Percentiles rank a stretch among this genome's conserved stretches.
Evolutionary conservation across 2,797 vertebrate genomes (phyloP).

Genomic region (Sorex maritimensis): DNA sequence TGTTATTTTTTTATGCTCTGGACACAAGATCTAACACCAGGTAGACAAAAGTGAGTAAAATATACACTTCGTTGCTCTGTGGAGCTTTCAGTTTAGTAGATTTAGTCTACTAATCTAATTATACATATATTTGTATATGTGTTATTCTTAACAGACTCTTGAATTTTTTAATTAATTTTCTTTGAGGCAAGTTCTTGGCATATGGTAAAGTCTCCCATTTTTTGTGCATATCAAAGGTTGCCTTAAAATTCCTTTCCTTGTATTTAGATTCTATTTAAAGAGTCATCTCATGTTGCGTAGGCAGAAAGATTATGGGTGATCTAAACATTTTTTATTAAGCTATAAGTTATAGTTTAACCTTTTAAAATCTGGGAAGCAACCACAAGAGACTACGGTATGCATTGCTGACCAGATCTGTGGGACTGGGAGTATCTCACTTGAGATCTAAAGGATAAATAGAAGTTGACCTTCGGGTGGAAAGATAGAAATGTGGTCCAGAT

Average conservation of each 20-base stretch:
- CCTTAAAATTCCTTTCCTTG: neutral
- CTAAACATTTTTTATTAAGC: neutral
- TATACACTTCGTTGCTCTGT: fast-evolving
- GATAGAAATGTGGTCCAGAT: no score
- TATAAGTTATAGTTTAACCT: neutral
- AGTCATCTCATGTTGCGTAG: neutral
- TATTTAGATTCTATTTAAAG: neutral
- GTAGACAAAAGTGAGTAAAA: no score
- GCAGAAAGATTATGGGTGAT: neutral
- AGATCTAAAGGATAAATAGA: neutral
- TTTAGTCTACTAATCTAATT: neutral
- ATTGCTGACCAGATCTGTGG: neutral
- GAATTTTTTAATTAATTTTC: neutral
- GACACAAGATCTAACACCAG: no score
- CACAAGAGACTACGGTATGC: fast-evolving
- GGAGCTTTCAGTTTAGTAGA: neutral
- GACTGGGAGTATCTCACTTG: neutral
- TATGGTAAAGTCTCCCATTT: neutral
- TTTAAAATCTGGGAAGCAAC: no score
- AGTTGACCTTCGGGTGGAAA: neutral
- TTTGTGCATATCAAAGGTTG: neutral
- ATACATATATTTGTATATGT: neutral
- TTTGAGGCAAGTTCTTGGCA: neutral
- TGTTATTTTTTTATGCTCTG: neutral
- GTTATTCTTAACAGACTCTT: neutral